Conservation (phyloP, 1,140 invertebrate genomes). For the Asbolus verrucosus region DNA sequence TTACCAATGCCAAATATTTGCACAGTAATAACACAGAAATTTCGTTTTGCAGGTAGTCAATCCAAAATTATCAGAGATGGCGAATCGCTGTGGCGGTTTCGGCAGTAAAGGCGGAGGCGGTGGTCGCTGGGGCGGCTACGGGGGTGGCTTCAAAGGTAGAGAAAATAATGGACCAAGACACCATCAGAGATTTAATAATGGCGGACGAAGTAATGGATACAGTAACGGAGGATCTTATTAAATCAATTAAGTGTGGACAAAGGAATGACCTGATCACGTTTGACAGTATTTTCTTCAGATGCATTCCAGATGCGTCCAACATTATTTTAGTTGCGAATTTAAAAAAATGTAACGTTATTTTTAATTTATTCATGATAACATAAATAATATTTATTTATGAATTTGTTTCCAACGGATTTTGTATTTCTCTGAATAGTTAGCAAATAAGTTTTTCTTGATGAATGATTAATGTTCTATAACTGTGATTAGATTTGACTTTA, state of each 20-base stretch:
- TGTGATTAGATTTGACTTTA: conserved; percentile 36
- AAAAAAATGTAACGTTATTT: not conserved
- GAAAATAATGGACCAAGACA: conserved; percentile 55
- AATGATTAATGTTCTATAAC: conserved; percentile 28
- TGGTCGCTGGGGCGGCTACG: conserved; percentile 51
- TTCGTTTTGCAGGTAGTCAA: conserved; percentile 74
- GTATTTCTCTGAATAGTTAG: conserved; percentile 24
- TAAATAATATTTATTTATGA: conserved; percentile 14
- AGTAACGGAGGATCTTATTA: conserved; percentile 49
- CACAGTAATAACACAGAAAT: not conserved
- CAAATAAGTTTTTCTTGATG: conserved; percentile 11
- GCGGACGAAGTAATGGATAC: conserved; percentile 53
- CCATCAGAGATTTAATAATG: conserved; percentile 52
- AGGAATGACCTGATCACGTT: conserved; percentile 8
- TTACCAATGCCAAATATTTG: conserved; percentile 36
- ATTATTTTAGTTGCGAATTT: conserved; percentile 31
- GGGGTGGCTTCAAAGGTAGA: conserved; percentile 52
- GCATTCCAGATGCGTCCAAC: conserved; percentile 41
- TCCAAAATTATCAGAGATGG: conserved; percentile 69
- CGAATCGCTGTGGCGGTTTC: conserved; percentile 59
- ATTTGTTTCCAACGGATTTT: conserved; percentile 5
- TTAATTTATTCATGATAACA: conserved; percentile 17
- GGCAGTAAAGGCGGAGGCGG: conserved; percentile 39
- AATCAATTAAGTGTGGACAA: conserved; percentile 18
- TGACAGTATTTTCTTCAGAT: conserved; percentile 42